phyloP scores from a whole-genome alignment of 2,888 invertebrate genomes.

The Tenthredo distinguenda region DNA sequence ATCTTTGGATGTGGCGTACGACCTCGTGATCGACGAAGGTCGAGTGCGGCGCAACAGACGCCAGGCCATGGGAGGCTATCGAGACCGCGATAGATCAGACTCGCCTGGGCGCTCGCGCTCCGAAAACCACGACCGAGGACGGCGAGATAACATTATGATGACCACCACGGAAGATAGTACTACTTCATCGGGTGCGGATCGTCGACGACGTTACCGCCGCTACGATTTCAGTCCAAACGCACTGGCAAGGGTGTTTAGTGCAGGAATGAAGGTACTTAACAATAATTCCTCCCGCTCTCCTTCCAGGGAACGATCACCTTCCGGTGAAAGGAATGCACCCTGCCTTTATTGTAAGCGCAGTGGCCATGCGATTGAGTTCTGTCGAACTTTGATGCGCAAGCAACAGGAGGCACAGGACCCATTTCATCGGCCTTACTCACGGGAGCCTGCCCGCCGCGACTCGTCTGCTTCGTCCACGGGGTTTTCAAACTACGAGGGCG shows the following conservation, averaged over 20 bases:
- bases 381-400: neutral
- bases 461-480: neutral
- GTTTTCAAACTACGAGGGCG: constrained; percentile 37
- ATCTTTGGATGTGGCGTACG: neutral
- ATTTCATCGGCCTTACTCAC: neutral
- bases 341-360: neutral
- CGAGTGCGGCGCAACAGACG: neutral
- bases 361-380: neutral
- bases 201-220: neutral
- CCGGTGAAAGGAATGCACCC: neutral
- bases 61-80: neutral
- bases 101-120: no score
- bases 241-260: constrained; percentile 18
- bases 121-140: no score
- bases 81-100: no score
- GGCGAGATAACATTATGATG: no score
- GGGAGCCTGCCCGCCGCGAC: neutral
- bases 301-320: neutral
- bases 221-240: constrained; percentile 2
- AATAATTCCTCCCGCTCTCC: neutral
- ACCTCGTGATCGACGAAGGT: neutral
- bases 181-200: neutral
- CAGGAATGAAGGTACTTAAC: neutral
- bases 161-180: no score
- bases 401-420: neutral